Percentiles rank a stretch among this genome's conserved stretches.
Conservation (phyloP, 2,797 vertebrate species). For the Garrulus glandarius region DNA sequence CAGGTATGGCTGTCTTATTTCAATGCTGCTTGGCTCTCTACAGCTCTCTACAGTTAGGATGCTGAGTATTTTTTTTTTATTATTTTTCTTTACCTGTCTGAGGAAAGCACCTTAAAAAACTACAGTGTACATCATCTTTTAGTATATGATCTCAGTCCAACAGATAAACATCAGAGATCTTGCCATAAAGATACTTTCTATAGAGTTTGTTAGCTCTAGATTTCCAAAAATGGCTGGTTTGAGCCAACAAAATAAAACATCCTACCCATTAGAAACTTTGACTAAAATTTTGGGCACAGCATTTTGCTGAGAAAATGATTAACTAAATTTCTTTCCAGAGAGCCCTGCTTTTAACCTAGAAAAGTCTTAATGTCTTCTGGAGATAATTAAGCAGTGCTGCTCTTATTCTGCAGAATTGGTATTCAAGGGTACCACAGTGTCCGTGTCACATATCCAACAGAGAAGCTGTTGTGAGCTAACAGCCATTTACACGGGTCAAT, state of each 20-base stretch:
- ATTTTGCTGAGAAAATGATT: background rate
- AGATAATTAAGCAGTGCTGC: background rate
- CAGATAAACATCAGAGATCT: background rate
- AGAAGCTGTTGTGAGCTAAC: background rate
- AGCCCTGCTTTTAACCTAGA: background rate
- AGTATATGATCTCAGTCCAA: background rate
- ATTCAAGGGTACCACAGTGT: background rate
- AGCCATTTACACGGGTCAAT: rapidly evolving
- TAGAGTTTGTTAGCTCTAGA: background rate
- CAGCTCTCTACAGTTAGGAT: background rate
- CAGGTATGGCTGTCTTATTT: background rate
- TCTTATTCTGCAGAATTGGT: background rate
- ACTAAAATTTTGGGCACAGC: background rate
- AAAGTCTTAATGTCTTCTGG: background rate
- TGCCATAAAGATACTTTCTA: background rate
- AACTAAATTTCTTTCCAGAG: background rate
- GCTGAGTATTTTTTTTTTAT: background rate
- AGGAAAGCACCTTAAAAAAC: background rate
- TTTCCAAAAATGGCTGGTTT: background rate
- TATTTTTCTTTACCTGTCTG: background rate
- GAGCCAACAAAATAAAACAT: background rate
- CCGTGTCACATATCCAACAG: background rate
- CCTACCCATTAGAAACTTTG: background rate
- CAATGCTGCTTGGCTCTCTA: background rate
- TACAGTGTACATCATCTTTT: background rate